phyloP scores from a whole-genome alignment of 37 sponge, comb jelly and placozoan species.

The Spongilla lacustris region DNA sequence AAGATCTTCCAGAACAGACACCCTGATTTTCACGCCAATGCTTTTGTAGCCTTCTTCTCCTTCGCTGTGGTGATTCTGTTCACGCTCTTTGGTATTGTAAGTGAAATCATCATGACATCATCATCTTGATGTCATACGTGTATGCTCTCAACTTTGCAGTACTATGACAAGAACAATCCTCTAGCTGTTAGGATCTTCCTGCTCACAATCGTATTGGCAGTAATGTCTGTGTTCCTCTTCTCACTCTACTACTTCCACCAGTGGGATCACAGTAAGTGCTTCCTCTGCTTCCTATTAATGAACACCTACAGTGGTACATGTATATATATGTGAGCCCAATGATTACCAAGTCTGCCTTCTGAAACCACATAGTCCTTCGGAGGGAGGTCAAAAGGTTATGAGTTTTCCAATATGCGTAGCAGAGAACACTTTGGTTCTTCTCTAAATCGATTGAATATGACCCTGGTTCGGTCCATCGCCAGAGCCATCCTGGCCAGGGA shows the following conservation, averaged over 20 bases:
- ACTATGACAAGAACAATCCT: conserved; percentile 25
- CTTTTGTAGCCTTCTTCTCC: conserved; percentile 88
- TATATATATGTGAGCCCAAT: no score
- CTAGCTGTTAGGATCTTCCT: conserved; percentile 27
- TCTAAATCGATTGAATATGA: no score
- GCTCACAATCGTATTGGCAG: conserved; percentile 7
- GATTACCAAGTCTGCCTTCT: no score
- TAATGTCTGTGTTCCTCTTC: conserved; percentile 35
- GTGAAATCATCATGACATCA: conserved; percentile 2
- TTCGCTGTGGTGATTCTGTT: conserved; percentile 84
- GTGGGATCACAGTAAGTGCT: conserved; percentile 21
- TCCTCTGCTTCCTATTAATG: not conserved
- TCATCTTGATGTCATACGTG: not conserved
- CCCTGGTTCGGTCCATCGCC: no score
- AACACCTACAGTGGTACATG: no score
- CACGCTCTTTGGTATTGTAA: conserved; percentile 82
- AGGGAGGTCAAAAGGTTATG: no score
- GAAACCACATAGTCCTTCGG: no score
- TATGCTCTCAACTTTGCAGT: conserved; percentile 10
- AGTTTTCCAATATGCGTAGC: no score
- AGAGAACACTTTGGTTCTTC: no score
- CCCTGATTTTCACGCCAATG: conserved; percentile 88
- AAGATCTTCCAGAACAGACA: conserved; percentile 91
- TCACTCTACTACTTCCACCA: conserved; percentile 68
- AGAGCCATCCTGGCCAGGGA: no score